phyloP scores from a whole-genome alignment of 2,797 vertebrate species.

The Dicrostonyx torquatus region DNA sequence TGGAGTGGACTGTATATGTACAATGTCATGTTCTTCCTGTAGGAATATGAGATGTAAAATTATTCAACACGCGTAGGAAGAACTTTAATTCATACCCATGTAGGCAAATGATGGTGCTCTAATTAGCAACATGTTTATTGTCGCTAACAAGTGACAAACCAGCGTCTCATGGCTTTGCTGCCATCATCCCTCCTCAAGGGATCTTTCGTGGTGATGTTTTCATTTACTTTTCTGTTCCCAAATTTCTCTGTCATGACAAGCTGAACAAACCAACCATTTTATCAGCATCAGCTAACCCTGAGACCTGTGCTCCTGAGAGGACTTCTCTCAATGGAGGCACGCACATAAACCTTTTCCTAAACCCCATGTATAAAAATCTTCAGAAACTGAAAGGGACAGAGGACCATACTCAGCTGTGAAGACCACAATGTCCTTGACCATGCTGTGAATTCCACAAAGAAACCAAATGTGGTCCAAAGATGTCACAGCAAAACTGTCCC shows the following conservation, averaged over 20 bases:
- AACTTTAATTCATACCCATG: background rate
- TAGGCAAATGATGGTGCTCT: background rate
- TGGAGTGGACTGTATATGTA: background rate
- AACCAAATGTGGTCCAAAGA: background rate
- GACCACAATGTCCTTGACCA: background rate
- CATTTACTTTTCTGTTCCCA: background rate
- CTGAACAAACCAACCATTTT: background rate
- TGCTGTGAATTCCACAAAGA: background rate
- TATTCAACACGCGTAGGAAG: background rate
- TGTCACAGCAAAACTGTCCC: background rate
- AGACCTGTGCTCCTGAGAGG: background rate
- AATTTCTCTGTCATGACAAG: background rate
- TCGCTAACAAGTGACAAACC: background rate
- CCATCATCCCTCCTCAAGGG: background rate
- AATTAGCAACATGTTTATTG: background rate
- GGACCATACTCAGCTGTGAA: background rate
- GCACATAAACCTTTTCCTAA: background rate
- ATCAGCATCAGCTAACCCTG: background rate
- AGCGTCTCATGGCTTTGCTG: background rate
- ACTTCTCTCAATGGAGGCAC: background rate
- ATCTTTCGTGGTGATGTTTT: background rate
- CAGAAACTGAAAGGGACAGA: conserved; percentile 26
- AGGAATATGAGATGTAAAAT: background rate
- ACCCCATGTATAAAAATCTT: background rate
- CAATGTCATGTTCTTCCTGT: background rate